These are phyloP conservation scores for Eupithecia subumbrata DNA, from an alignment of 2,888 invertebrate species.

Conservation along the genomic window DNA sequence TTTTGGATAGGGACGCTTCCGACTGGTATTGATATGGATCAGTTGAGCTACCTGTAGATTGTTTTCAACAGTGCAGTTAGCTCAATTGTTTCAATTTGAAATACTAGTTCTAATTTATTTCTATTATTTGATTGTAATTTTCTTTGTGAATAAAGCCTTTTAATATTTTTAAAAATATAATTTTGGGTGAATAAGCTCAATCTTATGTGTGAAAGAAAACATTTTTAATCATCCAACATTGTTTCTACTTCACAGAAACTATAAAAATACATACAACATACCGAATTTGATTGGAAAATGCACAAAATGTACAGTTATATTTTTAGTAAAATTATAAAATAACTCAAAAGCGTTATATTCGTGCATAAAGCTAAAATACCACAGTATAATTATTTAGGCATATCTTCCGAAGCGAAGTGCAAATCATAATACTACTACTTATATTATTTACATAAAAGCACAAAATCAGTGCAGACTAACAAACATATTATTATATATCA, in stretches of 20 bases:
- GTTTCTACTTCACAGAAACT: not conserved
- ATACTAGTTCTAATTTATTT: too few species aligned
- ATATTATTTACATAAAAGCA: not conserved
- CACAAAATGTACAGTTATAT: not conserved
- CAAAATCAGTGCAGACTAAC: not conserved
- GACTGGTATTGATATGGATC: too few species aligned
- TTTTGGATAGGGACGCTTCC: too few species aligned
- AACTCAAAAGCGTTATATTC: not conserved
- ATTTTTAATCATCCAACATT: not conserved
- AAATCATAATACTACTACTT: not conserved
- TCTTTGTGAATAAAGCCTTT: too few species aligned
- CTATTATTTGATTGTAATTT: too few species aligned
- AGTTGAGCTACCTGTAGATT: too few species aligned
- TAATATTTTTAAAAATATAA: not conserved
- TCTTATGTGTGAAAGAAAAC: not conserved
- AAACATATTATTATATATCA: not conserved
- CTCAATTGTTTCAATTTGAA: too few species aligned
- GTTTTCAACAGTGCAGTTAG: too few species aligned
- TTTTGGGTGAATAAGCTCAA: not conserved
- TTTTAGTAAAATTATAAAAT: not conserved
- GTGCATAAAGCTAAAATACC: not conserved
- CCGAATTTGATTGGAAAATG: too few species aligned
- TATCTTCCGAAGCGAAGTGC: not conserved
- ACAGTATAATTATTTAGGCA: not conserved
- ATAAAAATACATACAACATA: too few species aligned